Base-by-base conservation (phyloP, 2,888 invertebrate genomes). In the Dexiosoma caninum region DNA sequence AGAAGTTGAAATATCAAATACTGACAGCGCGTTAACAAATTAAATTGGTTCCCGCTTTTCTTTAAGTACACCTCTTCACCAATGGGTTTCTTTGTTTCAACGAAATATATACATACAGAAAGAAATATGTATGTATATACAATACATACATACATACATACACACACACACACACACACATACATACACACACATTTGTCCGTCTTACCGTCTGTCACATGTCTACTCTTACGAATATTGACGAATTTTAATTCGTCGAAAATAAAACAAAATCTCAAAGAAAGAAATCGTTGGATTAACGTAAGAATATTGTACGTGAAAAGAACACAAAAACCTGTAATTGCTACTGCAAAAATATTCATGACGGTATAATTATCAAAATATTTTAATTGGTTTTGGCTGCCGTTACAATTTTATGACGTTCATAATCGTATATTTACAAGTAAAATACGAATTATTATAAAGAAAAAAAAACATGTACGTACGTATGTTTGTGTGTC, bases 331-430 rank as follows among this genome's bases (percentile, higher is more conserved):
- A 35, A 37, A 10, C 1, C 42, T 42, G n/a, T 9, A 64, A 42
- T 57, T 55, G 42, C 44, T 27, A 42, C 71, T 40, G 27, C 16
- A 27, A 10, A 9, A n/a, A 49, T 53, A 23, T 42, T 57, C 14
- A 74, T 74, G 78, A 79, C 69, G 74, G 74, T 70, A 30, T 44
- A 69, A 64, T 60, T 64, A 69, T 60, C 37, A 49, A 79, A 75
- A 79, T 79, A 27, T 67, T 72, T 78, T 8, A 72, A 53, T 59
- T 55, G 2, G n/a, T 51, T 40, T 19, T 21, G 6, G 40, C n/a
- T 62, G 55, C 27, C 3, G 3, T 62, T 64, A 55, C 14, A 46
- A 49, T 32, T 77, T 32, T 30, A 55, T 67, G 72, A 67, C 51
- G 62, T 44, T 19, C n/a, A n/a, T n/a, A n/a, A n/a, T n/a, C 12